phyloP scores from a whole-genome alignment of 1,140 invertebrate species.

The Probaryconus sp. region DNA sequence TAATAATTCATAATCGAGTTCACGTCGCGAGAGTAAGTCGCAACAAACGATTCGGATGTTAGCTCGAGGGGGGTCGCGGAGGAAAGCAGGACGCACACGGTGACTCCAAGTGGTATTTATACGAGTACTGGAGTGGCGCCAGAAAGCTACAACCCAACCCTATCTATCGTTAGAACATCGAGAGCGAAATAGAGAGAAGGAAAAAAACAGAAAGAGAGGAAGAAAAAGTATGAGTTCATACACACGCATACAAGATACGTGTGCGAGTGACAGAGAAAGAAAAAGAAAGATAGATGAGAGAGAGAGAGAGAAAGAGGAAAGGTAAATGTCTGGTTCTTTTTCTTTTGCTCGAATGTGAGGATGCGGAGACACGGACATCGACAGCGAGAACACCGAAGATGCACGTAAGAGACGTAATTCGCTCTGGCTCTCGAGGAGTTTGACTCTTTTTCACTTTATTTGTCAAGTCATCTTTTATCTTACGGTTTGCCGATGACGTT shows the following conservation, averaged over 20 bases:
- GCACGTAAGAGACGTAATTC: constrained; percentile 53
- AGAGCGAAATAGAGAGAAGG: constrained; percentile 27
- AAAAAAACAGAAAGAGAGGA: constrained; percentile 9
- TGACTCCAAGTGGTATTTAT: constrained; percentile 75
- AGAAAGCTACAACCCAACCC: constrained; percentile 73
- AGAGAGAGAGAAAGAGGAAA: neutral
- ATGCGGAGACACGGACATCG: constrained; percentile 49
- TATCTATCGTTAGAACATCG: constrained; percentile 68
- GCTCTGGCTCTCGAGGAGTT: constrained; percentile 60
- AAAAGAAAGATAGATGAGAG: constrained; percentile 12
- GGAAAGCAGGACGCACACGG: constrained; percentile 55
- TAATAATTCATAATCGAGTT: constrained; percentile 56
- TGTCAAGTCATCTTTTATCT: constrained; percentile 57
- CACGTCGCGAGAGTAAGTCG: constrained; percentile 37
- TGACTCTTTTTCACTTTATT: constrained; percentile 62
- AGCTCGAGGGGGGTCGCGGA: constrained; percentile 38
- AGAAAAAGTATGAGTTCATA: constrained; percentile 21
- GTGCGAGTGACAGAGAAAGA: constrained; percentile 3
- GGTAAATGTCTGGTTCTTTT: neutral
- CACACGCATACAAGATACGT: no score
- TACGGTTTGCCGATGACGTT: constrained; percentile 5
- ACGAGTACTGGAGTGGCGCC: constrained; percentile 74
- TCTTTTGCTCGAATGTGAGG: constrained; percentile 30
- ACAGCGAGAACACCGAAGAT: constrained; percentile 23
- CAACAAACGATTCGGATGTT: constrained; percentile 50